phyloP scores from a whole-genome alignment of 1,140 invertebrate genomes.

The Drosophila leontia region DNA sequence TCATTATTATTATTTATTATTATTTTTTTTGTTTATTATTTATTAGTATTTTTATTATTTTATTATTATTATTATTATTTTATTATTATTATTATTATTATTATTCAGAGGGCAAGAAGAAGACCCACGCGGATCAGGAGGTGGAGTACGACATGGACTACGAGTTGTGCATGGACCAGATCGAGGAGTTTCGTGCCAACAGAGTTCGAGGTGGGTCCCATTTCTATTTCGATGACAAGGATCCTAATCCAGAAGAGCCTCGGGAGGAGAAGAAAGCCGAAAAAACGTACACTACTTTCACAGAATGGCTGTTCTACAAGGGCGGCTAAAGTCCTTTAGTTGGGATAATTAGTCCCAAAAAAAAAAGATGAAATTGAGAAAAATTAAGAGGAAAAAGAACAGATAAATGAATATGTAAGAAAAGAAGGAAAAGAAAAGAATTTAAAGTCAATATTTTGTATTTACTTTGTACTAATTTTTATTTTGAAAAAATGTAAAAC shows the following conservation, averaged over 20 bases:
- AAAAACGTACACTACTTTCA: too few relatives aligned
- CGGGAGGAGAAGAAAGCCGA: too few relatives aligned
- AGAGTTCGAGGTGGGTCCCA: constrained; percentile 10
- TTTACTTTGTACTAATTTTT: too few relatives aligned
- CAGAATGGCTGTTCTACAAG: background rate
- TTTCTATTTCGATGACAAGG: constrained; percentile 1
- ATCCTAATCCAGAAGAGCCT: background rate
- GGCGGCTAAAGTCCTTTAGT: background rate
- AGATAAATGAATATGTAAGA: background rate
- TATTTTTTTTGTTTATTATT: too few relatives aligned
- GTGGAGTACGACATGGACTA: constrained; percentile 55
- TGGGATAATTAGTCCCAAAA: background rate
- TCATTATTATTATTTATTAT: too few relatives aligned
- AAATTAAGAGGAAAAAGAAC: background rate
- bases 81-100: too few relatives aligned
- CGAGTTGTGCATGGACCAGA: constrained; percentile 56
- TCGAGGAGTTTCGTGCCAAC: constrained; percentile 46
- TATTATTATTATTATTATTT: too few relatives aligned
- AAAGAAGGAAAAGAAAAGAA: background rate
- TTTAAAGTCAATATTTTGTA: too few relatives aligned
- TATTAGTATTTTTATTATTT: too few relatives aligned
- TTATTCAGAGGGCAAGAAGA: constrained; percentile 9
- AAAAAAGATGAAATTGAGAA: background rate
- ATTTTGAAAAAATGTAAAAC: too few relatives aligned
- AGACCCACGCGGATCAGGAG: background rate